A percentile compares a stretch with the other conserved stretches of the same genome.
phyloP scores from a whole-genome alignment of 2,113 vertebrate species.

The Gracilinanus agilis region DNA sequence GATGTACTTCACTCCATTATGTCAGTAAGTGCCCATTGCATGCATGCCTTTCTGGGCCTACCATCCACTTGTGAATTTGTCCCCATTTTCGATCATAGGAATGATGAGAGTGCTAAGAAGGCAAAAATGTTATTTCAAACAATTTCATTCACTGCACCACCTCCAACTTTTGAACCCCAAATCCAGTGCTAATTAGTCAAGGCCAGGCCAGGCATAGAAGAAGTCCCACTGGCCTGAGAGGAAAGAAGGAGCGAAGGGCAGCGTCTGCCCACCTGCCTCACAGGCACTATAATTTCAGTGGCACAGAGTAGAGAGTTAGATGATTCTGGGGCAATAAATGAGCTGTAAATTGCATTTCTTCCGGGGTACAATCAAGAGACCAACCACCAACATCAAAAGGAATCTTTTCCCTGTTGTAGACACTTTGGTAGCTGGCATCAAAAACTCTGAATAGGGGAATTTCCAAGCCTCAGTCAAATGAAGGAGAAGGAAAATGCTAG shows the following conservation, averaged over 20 bases:
- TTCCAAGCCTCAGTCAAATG: slow-evolving; percentile 33
- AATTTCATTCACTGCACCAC: not conserved
- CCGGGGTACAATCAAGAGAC: slow-evolving; percentile 24
- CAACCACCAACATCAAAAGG: slow-evolving; percentile 38
- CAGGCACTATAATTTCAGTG: slow-evolving; percentile 38
- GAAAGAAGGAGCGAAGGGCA: not conserved
- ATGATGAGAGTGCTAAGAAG: slow-evolving; percentile 90
- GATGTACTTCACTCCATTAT: slow-evolving; percentile 77
- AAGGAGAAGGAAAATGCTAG: not conserved
- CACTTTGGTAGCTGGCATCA: not conserved
- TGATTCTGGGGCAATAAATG: not conserved
- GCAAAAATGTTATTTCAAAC: slow-evolving; percentile 71
- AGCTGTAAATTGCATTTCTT: slow-evolving; percentile 19
- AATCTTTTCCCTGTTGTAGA: slow-evolving; percentile 6
- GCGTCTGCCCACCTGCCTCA: not conserved
- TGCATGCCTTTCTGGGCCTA: slow-evolving; percentile 87
- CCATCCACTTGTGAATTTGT: slow-evolving; percentile 99
- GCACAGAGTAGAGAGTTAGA: slow-evolving; percentile 25
- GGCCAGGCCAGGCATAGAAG: not conserved
- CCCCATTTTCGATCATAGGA: slow-evolving; percentile 95
- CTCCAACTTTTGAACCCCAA: not conserved
- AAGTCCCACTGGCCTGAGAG: not conserved
- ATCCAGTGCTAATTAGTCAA: not conserved
- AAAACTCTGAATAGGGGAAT: slow-evolving; percentile 14
- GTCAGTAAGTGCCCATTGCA: slow-evolving; percentile 76